Conservation (phyloP, 2,113 vertebrate genomes). For the Peromyscus polionotus region DNA sequence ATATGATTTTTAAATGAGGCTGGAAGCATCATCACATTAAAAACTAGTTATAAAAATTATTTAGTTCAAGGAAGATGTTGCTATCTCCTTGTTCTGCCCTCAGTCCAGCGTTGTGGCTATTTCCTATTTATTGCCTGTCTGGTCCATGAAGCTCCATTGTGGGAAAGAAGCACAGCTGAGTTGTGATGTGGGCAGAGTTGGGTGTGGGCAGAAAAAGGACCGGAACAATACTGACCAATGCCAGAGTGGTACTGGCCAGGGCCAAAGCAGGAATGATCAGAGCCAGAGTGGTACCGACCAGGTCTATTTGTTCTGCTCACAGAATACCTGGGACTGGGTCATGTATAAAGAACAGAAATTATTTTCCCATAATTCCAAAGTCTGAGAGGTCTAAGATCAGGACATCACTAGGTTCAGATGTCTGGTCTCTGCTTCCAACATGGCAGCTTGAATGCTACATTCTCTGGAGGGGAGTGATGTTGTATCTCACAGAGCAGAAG, state of each 20-base stretch:
- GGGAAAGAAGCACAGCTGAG: neutral
- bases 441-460: neutral
- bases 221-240: neutral
- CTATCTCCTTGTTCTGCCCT: neutral
- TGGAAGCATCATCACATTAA: neutral
- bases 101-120: neutral
- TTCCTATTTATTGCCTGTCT: neutral
- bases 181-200: neutral
- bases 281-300: neutral
- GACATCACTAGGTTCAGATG: neutral
- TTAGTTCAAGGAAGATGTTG: neutral
- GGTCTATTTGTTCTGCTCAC: neutral
- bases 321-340: neutral
- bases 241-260: neutral
- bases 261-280: neutral
- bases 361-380: neutral
- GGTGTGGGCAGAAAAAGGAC: neutral
- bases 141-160: neutral
- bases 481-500: neutral
- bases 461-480: neutral
- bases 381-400: neutral
- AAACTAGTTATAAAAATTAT: neutral
- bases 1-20: neutral
- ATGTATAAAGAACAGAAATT: neutral
- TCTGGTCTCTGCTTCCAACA: neutral